Percentiles rank a stretch among this genome's conserved stretches.
phyloP scores from a whole-genome alignment of 2,113 vertebrate genomes.

The Mohoua ochrocephala region DNA sequence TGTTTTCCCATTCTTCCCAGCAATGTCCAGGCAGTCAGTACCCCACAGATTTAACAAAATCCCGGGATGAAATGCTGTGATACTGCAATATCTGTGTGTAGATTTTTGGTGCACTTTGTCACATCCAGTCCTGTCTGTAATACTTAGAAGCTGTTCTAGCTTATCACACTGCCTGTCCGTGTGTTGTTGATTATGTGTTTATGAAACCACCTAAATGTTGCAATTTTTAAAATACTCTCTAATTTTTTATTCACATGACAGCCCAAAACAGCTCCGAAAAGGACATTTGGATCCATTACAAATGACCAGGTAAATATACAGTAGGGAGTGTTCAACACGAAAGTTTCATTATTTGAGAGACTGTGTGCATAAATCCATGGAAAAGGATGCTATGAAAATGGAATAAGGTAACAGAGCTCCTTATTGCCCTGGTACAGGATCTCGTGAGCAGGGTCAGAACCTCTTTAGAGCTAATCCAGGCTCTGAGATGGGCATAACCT shows the following conservation, averaged over 20 bases:
- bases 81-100: not conserved
- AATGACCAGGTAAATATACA: conserved; percentile 66
- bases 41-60: not conserved
- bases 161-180: not conserved
- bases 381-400: not conserved
- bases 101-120: not conserved
- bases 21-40: not conserved
- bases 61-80: not conserved
- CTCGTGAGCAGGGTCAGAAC: not conserved
- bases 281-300: conserved; percentile 70
- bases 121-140: not conserved
- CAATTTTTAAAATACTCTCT: not conserved
- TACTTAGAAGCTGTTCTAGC: not conserved
- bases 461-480: not conserved
- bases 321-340: not conserved
- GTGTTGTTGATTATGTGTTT: not conserved
- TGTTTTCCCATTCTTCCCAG: not conserved
- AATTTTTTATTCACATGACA: conserved; percentile 60
- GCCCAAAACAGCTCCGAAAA: conserved; percentile 68
- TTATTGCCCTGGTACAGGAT: not conserved
- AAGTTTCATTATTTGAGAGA: not conserved
- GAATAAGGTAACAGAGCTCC: not conserved
- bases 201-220: not conserved
- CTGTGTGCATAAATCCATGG: not conserved
- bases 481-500: not conserved